These are phyloP conservation scores for Leptoclinus maculatus DNA, from an alignment of 2,797 vertebrate species.

Conservation along the genomic window DNA sequence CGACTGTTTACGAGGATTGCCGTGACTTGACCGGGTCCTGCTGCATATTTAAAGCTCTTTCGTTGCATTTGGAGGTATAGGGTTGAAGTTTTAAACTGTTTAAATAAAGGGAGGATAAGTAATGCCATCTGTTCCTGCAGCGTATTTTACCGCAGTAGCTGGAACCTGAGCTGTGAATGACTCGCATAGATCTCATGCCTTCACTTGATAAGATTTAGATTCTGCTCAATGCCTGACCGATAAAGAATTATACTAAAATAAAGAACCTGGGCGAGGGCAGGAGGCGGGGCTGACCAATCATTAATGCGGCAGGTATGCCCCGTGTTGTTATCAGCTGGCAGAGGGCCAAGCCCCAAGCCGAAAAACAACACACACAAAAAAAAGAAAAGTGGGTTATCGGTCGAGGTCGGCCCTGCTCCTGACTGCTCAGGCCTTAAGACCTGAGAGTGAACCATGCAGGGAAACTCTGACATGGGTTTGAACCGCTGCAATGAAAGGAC, in stretches of 20 bases:
- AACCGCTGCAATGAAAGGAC: conserved; percentile 28
- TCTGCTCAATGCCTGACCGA: conserved; percentile 34
- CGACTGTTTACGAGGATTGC: conserved; percentile 45
- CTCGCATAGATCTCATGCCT: conserved; percentile 13
- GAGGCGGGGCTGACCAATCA: conserved; percentile 83
- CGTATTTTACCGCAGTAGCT: neutral
- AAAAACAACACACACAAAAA: conserved; percentile 56
- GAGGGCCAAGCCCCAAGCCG: conserved; percentile 68
- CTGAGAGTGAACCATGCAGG: conserved; percentile 49
- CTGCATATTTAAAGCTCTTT: neutral
- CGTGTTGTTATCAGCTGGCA: conserved; percentile 82
- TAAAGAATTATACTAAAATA: conserved; percentile 67
- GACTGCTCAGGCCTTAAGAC: conserved; percentile 57
- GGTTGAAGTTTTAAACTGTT: neutral
- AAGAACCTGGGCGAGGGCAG: conserved; percentile 59
- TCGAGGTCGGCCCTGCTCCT: conserved; percentile 59
- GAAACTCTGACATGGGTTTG: conserved; percentile 35
- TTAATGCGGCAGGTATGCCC: conserved; percentile 87
- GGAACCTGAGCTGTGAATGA: neutral
- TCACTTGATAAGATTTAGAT: conserved; percentile 48
- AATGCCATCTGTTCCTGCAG: neutral
- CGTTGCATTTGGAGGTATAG: neutral
- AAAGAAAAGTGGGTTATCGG: conserved; percentile 73
- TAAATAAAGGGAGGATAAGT: neutral
- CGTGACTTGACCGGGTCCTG: neutral